Conservation (phyloP, 1,140 invertebrate species). For the Dendrolimus kikuchii region DNA sequence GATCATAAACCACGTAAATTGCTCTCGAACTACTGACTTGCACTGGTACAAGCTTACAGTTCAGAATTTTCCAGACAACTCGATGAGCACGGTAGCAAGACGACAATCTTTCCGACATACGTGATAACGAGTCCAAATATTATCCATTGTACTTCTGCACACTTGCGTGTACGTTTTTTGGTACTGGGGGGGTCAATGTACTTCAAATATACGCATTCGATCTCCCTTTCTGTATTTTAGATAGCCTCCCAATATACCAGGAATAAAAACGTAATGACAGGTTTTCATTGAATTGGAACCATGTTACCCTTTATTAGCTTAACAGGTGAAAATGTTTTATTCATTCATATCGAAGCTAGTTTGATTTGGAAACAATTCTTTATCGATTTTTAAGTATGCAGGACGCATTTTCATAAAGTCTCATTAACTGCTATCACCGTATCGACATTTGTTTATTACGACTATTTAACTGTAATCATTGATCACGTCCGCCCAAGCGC, state of each 20-base stretch:
- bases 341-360: slow-evolving; percentile 15
- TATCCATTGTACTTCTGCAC: slow-evolving; percentile 12
- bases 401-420: slow-evolving; percentile 32
- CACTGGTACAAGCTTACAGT: slow-evolving; percentile 1
- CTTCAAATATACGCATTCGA: slow-evolving; percentile 34
- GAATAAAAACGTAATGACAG: slow-evolving; percentile 27
- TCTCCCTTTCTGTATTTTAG: slow-evolving; percentile 41
- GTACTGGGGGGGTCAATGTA: slow-evolving; percentile 35
- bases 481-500: slow-evolving; percentile 19
- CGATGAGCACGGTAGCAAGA: slow-evolving; percentile 1
- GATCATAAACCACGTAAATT: slow-evolving; percentile 3
- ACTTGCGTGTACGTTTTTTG: slow-evolving; percentile 30
- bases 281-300: slow-evolving; percentile 22
- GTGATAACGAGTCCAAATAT: slow-evolving; percentile 7
- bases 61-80: slow-evolving; percentile 2
- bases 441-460: slow-evolving; percentile 30
- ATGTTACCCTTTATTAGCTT: slow-evolving; percentile 16
- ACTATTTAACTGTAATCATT: slow-evolving; percentile 32
- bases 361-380: slow-evolving; percentile 22
- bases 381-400: slow-evolving; percentile 32
- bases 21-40: slow-evolving; percentile 1
- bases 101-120: slow-evolving; percentile 1
- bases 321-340: slow-evolving; percentile 16
- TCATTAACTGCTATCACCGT: slow-evolving; percentile 39
- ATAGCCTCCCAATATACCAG: slow-evolving; percentile 26